Base-by-base conservation (phyloP, 2,797 vertebrate species). In the Phoebastria nigripes region DNA sequence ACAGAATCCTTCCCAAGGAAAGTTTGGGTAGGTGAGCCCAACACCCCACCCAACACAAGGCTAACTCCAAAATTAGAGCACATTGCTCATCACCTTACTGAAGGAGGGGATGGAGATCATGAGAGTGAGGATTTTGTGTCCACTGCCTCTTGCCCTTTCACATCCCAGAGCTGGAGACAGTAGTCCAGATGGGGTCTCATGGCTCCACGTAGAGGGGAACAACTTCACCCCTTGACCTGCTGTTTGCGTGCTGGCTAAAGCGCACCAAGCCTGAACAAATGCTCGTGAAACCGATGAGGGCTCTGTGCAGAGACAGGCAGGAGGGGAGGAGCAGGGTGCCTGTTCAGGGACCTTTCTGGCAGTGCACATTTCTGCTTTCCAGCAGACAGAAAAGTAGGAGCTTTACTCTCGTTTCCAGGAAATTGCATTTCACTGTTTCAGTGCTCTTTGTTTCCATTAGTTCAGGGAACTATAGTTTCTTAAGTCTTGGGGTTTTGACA, bases 201-300 rank as follows among this genome's bases (percentile, higher is more conserved):
- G 33, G 4, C 9, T 56, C 59, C 2, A 3, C 2, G 7, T 18
- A 31, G 29, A 76, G 11, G 10, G 42, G 14, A 44, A n/a, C 11
- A 31, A 17, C 3, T n/a, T 24, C 29, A 22, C 3, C 4, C 37
- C 41, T 9, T 17, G 65, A 28, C 10, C 28, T 33, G 42, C 26
- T 26, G 28, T 33, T 47, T 12, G 28, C 4, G 6, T 8, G 15
- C 6, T 18, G 31, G 31, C 31, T 35, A 22, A 49, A 8, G 17
- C 0, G 1, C 9, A 2, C 24, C 11, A 15, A 4, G 29, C 0
- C 3, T 9, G 21, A 56, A 13, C 4, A 19, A 21, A 16, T 1
- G 4, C 41, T 31, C 5, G 0, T 2, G 66, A 47, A 29, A 14
- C 9, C 2, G 1, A 9, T 16, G 17, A 21, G 0, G 8, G 15